Evolutionary conservation across 2,113 vertebrate genomes (phyloP).

Genomic region (pig (Sus scrofa)): DNA sequence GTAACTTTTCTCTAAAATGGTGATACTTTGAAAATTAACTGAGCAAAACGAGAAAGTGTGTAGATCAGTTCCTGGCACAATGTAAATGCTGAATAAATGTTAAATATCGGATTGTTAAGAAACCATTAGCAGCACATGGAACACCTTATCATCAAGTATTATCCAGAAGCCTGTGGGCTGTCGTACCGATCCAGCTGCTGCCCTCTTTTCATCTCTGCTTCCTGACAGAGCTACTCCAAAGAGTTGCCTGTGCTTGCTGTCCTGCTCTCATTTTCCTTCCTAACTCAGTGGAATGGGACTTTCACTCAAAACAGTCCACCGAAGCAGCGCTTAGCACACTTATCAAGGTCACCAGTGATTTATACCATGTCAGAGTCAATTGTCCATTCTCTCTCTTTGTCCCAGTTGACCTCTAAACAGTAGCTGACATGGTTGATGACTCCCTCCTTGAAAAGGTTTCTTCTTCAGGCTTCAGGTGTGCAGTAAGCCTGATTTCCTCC

Average conservation of each 20-base stretch:
- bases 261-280: not conserved
- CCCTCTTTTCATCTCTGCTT: not conserved
- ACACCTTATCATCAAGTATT: not conserved
- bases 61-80: not conserved
- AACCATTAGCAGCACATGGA: not conserved
- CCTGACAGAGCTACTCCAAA: not conserved
- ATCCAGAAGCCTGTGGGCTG: not conserved
- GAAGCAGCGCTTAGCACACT: not conserved
- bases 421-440: not conserved
- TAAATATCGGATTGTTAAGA: not conserved
- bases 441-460: not conserved
- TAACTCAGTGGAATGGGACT: not conserved
- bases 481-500: too few relatives aligned
- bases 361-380: not conserved
- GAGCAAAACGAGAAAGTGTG: not conserved
- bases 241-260: not conserved
- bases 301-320: not conserved
- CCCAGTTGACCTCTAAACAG: not conserved
- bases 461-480: not conserved
- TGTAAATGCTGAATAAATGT: not conserved
- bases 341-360: not conserved
- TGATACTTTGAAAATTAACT: not conserved
- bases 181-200: not conserved
- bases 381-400: not conserved
- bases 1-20: not conserved